Evolutionary conservation across 2,113 vertebrate genomes (phyloP).

Genomic region (Oncorhynchus masou): DNA sequence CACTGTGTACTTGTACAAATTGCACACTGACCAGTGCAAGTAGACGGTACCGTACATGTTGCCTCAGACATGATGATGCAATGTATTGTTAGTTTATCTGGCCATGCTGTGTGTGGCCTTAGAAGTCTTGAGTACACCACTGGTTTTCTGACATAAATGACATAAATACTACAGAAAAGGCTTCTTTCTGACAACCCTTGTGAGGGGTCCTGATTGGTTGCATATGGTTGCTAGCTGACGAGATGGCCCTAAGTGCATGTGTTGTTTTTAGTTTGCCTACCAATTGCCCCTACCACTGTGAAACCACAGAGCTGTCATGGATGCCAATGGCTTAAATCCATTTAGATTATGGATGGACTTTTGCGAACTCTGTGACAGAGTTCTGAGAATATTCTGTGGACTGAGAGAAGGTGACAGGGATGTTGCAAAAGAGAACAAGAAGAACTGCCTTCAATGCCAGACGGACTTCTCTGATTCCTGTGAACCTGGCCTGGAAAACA

Average conservation of each 20-base stretch:
- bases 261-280: constrained; percentile 10
- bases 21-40: not conserved
- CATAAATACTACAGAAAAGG: too few species aligned
- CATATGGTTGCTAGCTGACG: constrained; percentile 10
- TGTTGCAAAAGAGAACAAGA: not conserved
- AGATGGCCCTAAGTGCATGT: constrained; percentile 17
- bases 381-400: constrained; percentile 9
- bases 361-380: constrained; percentile 15
- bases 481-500: constrained; percentile 9
- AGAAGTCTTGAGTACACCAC: not conserved
- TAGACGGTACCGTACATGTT: too few species aligned
- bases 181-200: constrained; percentile 19
- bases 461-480: constrained; percentile 25
- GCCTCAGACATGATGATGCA: constrained; percentile 1
- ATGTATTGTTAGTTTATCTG: constrained; percentile 4
- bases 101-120: not conserved
- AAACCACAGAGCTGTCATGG: not conserved
- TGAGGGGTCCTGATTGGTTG: constrained; percentile 13
- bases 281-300: constrained; percentile 16
- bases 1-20: not conserved
- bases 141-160: too few species aligned
- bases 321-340: constrained; percentile 26
- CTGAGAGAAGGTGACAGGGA: constrained; percentile 15
- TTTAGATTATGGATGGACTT: constrained; percentile 22
- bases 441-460: constrained; percentile 20